Evolutionary conservation across 2,797 vertebrate genomes (phyloP), one percentile per base, ranked within the genome.

Genomic region (Acanthurus lineatus): DNA sequence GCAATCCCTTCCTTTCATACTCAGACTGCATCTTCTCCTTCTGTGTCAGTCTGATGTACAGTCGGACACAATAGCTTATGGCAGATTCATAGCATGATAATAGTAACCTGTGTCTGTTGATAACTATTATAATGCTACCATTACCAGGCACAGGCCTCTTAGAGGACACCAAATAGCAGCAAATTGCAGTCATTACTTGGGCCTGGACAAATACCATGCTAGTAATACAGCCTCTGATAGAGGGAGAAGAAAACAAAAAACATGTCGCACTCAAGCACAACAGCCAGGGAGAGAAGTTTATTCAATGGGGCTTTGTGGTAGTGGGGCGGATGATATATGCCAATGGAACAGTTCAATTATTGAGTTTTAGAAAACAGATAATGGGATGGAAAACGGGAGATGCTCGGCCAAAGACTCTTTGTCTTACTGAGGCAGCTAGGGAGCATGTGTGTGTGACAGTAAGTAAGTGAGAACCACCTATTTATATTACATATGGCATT

Each of bases 281-380:
- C 82, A 84, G 84, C 73, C 69, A 42, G 67, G 51, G 67, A 86
- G 69, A 85, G 85, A 89, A 86, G 84, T 91, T 90, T 85, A 89
- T 91, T 93, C 86, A 91, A 81, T 86, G 78, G 49, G 81, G 73
- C 77, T 91, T 84, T 88, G 76, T 90, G 86, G 87, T 87, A 66
- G 81, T n/a, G 61, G 63, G 77, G 75, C 15, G 32, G 87, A 90
- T 92, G 90, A 93, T 93, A 86, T 91, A 93, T 90, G 88, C 89
- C 76, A 85, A 86, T 76, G 77, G 89, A 92, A 90, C 76, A 87
- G 82, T 93, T 92, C 91, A 92, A 91, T 94, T 93, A 94, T 93
- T 93, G 91, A 92, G 89, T 93, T 93, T 89, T 89, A 91, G 85
- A 88, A 91, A 92, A 91, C 84, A 91, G 85, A 93, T 92, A 93